Evolutionary conservation across 2,888 invertebrate genomes (phyloP), one percentile per base, ranked within the genome.

Genomic region (Dryobotodes eremita): DNA sequence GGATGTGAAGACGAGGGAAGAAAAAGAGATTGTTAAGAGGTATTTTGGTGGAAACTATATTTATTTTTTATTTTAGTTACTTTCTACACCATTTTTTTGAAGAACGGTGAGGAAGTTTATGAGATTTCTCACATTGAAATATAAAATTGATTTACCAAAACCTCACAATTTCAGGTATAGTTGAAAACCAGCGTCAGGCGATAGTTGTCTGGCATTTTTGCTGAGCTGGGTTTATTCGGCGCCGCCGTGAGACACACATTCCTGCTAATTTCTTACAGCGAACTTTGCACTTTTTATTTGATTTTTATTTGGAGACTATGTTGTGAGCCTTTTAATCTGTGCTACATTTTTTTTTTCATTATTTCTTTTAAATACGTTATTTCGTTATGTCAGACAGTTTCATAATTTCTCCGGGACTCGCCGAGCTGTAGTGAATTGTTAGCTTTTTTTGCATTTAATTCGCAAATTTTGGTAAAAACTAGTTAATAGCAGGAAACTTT

Each of bases 21-120:
- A 92, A 0, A 89, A 62, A 75, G 77, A 87, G 0, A 95, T 96
- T 83, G 92, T 96, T 2, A 89, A 89, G 59, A 93, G 94, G 96
- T 96, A 70, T 42, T 20, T 70, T 70, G 11, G 11, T n/a, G n/a
- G 17, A 57, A 57, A 57, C 11, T 11, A 36, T 36, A 1, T 11
- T n/a, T n/a, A n/a, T 70, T 36, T 10, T 23, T n/a, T 23, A 31
- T 15, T 15, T 26, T 68, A 23, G 3, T 36, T 13, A 13, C 6
- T 36, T 64, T 23, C 23, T 57, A 57, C 53, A 53, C 15, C 53
- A 8, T 23, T 8, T 7, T 53, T 53, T 8, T 8, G 8, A 53
- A 23, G 8, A 53, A 46, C 20, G 7, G 8, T 53, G 20, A 7
- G 7, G 53, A 8, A 53, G 6, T 23, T n/a, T n/a, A 31, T 20